Percentiles rank a stretch among this genome's conserved stretches.
phyloP scores from a whole-genome alignment of 2,113 vertebrate species.

The Laticauda laticaudata region DNA sequence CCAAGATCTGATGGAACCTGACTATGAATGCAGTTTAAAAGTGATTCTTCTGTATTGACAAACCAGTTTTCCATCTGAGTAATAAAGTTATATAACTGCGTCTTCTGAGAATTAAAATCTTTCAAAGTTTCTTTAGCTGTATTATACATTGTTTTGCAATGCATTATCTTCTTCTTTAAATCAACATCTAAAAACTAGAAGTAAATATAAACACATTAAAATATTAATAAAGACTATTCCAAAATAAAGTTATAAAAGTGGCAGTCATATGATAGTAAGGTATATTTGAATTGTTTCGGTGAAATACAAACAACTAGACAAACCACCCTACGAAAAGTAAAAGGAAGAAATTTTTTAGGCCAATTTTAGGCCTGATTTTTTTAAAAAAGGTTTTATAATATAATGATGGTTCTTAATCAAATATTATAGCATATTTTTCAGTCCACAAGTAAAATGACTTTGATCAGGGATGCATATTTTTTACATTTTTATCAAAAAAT shows the following conservation, averaged over 20 bases:
- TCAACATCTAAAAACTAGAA: constrained; percentile 88
- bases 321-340: background rate
- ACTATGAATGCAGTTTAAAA: constrained; percentile 70
- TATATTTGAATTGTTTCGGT: background rate
- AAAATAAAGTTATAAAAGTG: background rate
- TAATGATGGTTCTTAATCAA: background rate
- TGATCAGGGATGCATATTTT: background rate
- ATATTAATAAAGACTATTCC: background rate
- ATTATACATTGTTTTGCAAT: constrained; percentile 81
- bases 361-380: background rate
- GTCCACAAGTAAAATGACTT: background rate
- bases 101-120: constrained; percentile 83
- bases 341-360: background rate
- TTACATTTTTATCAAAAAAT: background rate
- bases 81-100: constrained; percentile 81
- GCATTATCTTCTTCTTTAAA: constrained; percentile 85
- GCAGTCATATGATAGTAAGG: background rate
- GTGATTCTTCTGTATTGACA: constrained; percentile 72
- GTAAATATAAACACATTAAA: constrained; percentile 6
- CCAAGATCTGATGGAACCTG: constrained; percentile 77
- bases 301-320: background rate
- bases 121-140: constrained; percentile 81
- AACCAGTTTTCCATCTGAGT: constrained; percentile 78
- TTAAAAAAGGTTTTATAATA: background rate
- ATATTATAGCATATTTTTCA: background rate